Evolutionary conservation across 92 coral and sea anemone genomes (phyloP).

Genomic region (Phenganax subtilis): DNA sequence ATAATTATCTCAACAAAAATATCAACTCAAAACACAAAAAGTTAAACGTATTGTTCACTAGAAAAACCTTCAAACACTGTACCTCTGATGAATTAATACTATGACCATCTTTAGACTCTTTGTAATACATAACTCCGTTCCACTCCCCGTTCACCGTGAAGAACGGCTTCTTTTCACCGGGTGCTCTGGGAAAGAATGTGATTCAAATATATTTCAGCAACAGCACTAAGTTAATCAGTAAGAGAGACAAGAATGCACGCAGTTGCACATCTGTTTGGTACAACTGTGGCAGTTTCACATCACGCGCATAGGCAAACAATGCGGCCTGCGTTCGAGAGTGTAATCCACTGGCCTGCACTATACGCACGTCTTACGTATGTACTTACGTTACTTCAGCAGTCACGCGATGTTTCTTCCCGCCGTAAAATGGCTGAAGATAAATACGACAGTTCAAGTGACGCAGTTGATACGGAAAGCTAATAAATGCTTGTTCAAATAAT

Average conservation of each 20-base stretch:
- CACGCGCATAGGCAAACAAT: not conserved
- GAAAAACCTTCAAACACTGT: not conserved
- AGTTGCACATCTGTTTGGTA: not conserved
- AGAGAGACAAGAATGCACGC: not conserved
- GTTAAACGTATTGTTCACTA: too few relatives aligned
- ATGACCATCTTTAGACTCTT: slow-evolving; percentile 55
- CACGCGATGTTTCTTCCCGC: slow-evolving; percentile 88
- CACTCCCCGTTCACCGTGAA: slow-evolving; percentile 85
- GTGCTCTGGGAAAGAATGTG: slow-evolving; percentile 54
- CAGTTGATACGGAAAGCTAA: too few relatives aligned
- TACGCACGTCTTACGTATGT: too few relatives aligned
- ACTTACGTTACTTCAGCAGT: slow-evolving; percentile 87
- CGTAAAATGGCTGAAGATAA: slow-evolving; percentile 83
- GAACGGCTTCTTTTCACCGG: slow-evolving; percentile 86
- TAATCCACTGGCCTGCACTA: not conserved
- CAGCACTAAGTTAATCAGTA: not conserved
- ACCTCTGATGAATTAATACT: slow-evolving; percentile 28
- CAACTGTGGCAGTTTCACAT: not conserved
- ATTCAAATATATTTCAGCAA: not conserved
- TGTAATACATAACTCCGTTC: slow-evolving; percentile 90
- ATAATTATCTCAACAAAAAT: too few relatives aligned
- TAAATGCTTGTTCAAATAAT: not conserved
- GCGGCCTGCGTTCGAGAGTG: not conserved
- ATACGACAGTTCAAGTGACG: not conserved
- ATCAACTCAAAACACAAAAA: too few relatives aligned